Conservation (phyloP, 2,797 vertebrate genomes). For the Parauchenoglanis punctatus region DNA sequence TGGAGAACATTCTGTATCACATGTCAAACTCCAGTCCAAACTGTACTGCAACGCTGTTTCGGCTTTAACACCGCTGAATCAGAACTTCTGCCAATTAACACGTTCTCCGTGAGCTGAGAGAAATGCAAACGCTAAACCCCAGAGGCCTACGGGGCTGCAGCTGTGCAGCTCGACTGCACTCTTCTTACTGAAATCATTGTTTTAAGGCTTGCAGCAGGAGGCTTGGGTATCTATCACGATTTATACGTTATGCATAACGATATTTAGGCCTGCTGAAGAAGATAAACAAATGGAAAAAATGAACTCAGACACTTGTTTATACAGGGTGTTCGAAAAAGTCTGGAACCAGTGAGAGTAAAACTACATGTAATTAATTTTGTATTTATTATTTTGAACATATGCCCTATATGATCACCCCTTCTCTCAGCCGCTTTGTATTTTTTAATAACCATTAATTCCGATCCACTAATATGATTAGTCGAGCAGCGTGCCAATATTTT, state of each 20-base stretch:
- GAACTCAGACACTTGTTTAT: not conserved
- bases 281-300: not conserved
- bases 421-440: not conserved
- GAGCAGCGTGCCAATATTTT: no score
- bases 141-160: not conserved
- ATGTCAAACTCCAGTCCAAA: slow-evolving; percentile 1
- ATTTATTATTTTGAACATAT: not conserved
- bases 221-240: not conserved
- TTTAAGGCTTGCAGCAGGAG: not conserved
- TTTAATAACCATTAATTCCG: not conserved
- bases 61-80: slow-evolving; percentile 26
- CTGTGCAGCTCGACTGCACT: not conserved
- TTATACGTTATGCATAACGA: not conserved
- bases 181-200: not conserved
- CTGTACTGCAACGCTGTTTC: not conserved
- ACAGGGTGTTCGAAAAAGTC: not conserved
- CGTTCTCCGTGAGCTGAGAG: not conserved
- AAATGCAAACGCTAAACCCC: not conserved
- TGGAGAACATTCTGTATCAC: not conserved
- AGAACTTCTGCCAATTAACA: slow-evolving; percentile 27
- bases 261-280: not conserved
- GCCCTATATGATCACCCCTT: not conserved
- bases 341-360: not conserved
- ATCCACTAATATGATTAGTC: no score
- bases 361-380: not conserved